Evolutionary conservation across 1,140 invertebrate genomes (phyloP), one percentile per base, ranked within the genome.

Genomic region (Trichomalopsis sarcophagae): DNA sequence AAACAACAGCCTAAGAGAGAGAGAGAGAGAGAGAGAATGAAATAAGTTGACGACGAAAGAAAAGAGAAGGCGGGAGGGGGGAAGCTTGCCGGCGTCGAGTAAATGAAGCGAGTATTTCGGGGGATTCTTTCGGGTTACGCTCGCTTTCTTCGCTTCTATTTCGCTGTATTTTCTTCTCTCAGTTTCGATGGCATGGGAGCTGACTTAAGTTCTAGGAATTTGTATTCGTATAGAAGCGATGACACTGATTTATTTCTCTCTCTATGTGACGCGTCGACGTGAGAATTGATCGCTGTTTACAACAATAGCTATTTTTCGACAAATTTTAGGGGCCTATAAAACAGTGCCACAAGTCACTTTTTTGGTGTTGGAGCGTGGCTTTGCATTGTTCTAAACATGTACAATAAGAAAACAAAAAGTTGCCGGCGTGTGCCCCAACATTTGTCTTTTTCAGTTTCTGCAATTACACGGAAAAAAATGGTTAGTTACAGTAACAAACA

Each of bases 21-120:
- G 2, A 44, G 50, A 78, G n/a, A 44, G 82, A 27, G 44, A 68
- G 33, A n/a, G n/a, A 50, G 73, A 36, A 36, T 21, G 73, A 75
- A 33, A 75, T 44, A 75, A 44, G 30, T n/a, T 27, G 10, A 36
- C 71, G 71, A 27, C 33, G 23, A 74, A 40, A 74, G 17, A 74
- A 40, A 74, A 36, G 13, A 36, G 55, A 62, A 73, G 17, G 21
- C 10, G 30, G 9, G 47, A 62, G 40, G n/a, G 3, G 79, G 27
- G 9, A 73, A 81, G 47, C 5, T 55, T 23, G 10, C 74, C 2
- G 23, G 50, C 50, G 27, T 5, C 23, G 44, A 36, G 27, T 82
- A 83, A 83, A 83, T 83, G 81, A 77, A 77, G 81, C 36, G 73
- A 40, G 36, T 23, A 44, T 44, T 76, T 36, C n/a, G 66, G 9